phyloP scores from a whole-genome alignment of 1,140 invertebrate genomes.

The Trichogramma pretiosum region DNA sequence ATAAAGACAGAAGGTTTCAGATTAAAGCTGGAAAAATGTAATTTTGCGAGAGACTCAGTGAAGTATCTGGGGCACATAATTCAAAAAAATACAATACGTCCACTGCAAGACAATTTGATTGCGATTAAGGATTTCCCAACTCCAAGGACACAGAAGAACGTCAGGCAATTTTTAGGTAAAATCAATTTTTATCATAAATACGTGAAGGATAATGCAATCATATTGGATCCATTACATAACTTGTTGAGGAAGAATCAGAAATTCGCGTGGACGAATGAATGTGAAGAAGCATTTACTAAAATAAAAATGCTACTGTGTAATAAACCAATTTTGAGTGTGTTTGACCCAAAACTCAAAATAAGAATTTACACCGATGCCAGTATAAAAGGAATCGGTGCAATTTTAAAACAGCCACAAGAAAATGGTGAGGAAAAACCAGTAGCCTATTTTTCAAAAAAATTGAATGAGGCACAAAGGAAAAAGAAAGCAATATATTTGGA shows the following conservation, averaged over 20 bases:
- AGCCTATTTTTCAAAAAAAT: too few relatives aligned
- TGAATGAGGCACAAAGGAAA: too few relatives aligned
- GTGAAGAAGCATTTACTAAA: constrained; percentile 15
- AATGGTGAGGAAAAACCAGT: too few relatives aligned
- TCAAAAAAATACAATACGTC: constrained; percentile 8
- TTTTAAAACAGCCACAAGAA: constrained; percentile 16
- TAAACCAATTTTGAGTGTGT: constrained; percentile 21
- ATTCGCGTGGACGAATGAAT: constrained; percentile 19
- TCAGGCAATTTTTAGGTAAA: constrained; percentile 22
- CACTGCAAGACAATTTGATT: constrained; percentile 20
- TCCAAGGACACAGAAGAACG: constrained; percentile 19
- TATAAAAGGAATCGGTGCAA: constrained; percentile 15
- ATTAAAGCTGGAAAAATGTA: constrained; percentile 14
- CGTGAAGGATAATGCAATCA: constrained; percentile 10
- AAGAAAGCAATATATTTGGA: too few relatives aligned
- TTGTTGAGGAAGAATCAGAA: constrained; percentile 18
- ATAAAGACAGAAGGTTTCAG: constrained; percentile 17
- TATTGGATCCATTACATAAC: constrained; percentile 19
- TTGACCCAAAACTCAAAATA: constrained; percentile 18
- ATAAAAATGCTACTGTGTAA: constrained; percentile 21
- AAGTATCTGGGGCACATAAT: constrained; percentile 15
- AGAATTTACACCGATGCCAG: constrained; percentile 21
- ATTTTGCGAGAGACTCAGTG: neutral
- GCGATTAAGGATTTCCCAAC: constrained; percentile 19
- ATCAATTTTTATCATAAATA: constrained; percentile 18